Base-by-base conservation (phyloP, 2,113 vertebrate species). In the Pitta sordida region DNA sequence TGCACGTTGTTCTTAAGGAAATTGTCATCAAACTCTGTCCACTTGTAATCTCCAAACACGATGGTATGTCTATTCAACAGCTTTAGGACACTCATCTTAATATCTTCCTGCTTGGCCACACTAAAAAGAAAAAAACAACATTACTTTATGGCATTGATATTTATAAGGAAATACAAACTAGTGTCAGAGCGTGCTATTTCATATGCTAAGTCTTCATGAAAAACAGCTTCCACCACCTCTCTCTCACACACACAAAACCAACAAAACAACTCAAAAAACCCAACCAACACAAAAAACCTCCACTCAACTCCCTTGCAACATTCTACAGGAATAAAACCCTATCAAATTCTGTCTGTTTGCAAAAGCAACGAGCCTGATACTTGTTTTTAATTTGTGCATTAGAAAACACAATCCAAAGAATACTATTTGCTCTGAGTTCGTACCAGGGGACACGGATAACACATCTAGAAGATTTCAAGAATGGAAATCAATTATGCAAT, bases 1-100 rank as follows among this genome's bases (percentile, higher is more conserved):
- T 98, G 96, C 49, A 99, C 98, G 1, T 99, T 97, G 92, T 96
- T 98, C 62, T 78, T 85, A 32, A 99, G 98, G 95, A 99, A 99
- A 49, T 97, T 68, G 0, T 99, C 98, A 52, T 99, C 99, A 87
- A 99, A 99, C 56, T 99, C 99, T 1, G 96, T 98, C 99, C 99
- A 99, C 19, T 96, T 98, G 97, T 98, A 99, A 92, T 99, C 98
- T 16, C 98, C 98, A 95, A 99, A 99, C 13, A 99, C 94, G 2
- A 99, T 94, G 34, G 97, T 98, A 78, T 99, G 99, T 44, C 98
- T 98, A 71, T 97, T 98, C 79, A 99, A 96, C 20, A 99, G 96
- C 87, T 97, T 98, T 55, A 98, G 78, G 29, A 99, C 98, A 22
- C 97, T 98, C 26, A 68, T 89, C 83, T 63, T 98, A 75, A 99